Evolutionary conservation across 2,888 invertebrate species (phyloP), one percentile per base, ranked within the genome.

Genomic region (Zele albiditarsus): DNA sequence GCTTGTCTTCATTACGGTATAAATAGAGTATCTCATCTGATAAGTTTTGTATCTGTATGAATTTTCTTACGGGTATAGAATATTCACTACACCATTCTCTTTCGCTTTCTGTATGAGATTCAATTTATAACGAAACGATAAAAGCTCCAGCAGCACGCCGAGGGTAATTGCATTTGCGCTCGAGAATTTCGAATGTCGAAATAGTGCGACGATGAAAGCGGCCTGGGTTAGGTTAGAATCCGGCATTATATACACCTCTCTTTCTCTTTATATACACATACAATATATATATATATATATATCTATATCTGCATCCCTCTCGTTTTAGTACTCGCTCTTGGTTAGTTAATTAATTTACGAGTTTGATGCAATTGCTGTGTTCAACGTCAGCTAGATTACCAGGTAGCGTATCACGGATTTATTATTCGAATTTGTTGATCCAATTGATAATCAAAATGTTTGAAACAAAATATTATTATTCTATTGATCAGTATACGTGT

Each of bases 151-250:
- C 28, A 60, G 60, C 49, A 74, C 49, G 46, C 71, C 69, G 63
- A 69, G 38, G 74, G 73, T 71, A 78, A 77, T 77, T 78, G 75
- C 77, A 60, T 60, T 60, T 60, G 12, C 69, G 14, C 58, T 8
- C 14, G 58, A 69, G 60, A 60, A 60, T 60, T 60, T 60, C 60
- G 60, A 27, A 27, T 28, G 27, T 60, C 16, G 60, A 28, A 60
- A 27, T 27, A n/a, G 27, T 28, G 60, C 60, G 60, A 60, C 16
- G 28, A 60, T 60, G 60, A 60, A 60, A 60, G n/a, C n/a, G 2
- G 57, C 2, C 60, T 27, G 20, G 25, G 60, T 27, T 25, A 3
- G 28, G 60, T 60, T 60, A 27, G 60, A 16, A 28, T 27, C 16
- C 60, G 60, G 8, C 20, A n/a, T 20, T 53, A 23, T 8, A 53